Evolutionary conservation across 2,113 vertebrate genomes (phyloP), one percentile per base, ranked within the genome.

Genomic region (Ptychochromis oligacanthus): DNA sequence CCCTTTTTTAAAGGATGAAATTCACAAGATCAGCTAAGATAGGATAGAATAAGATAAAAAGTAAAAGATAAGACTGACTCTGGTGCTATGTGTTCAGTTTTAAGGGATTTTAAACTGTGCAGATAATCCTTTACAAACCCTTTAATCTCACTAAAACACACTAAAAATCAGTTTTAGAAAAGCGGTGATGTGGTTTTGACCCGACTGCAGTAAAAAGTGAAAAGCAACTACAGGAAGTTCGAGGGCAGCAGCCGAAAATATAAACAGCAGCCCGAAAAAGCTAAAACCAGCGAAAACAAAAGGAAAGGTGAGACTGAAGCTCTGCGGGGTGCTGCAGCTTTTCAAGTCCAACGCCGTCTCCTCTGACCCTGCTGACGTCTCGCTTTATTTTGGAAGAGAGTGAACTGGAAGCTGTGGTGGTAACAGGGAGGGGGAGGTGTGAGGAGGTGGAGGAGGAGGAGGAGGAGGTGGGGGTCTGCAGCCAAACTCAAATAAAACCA

Each of bases 401-500:
- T 78, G 82, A 80, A 54, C 81, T 17, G 52, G 24, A 76, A 77
- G 75, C 55, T 87, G 38, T 10, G 76, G 18, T 70, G 60, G 36
- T 43, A 12, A 13, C 34, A 36, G 9, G 22, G 74, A 4, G 31
- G n/a, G 31, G 40, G 13, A 7, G 89, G 83, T 84, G 77, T 79
- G 91, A 14, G 88, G 86, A 60, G 15, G 38, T 1, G 90, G 94
- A 91, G 94, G 90, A 31, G 85, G 57, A 36, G 80, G 26, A 0
- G 10, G 83, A 81, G 90, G 62, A 77, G 88, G 87, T 79, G 92
- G 91, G 94, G 94, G 92, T 90, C 22, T 58, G 85, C 93, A 94
- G 93, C 91, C 93, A 93, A 91, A 94, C 89, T 22, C 18, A 88
- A 85, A 87, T 7, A 46, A 77, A 88, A 86, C 77, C 75, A 80